Evolutionary conservation across 1,140 invertebrate genomes (phyloP).

Genomic region (Saxidomus purpurata): DNA sequence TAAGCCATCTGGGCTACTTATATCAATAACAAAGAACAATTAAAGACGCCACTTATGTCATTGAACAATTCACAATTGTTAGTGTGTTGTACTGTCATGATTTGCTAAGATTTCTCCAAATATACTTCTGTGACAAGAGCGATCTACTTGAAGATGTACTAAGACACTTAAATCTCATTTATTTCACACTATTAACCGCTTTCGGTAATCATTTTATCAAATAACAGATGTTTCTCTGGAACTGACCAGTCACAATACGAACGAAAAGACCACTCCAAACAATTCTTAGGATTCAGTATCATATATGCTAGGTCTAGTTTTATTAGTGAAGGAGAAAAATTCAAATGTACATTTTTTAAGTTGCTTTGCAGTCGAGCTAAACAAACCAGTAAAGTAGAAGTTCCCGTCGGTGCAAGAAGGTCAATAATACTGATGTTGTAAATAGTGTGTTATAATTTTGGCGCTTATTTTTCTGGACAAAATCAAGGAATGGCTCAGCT

Average conservation of each 20-base stretch:
- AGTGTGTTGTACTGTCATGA: conserved; percentile 40
- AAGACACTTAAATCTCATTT: conserved; percentile 4
- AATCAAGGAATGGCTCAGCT: not conserved
- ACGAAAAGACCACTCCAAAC: no score
- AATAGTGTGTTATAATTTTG: conserved; percentile 26
- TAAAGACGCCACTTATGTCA: conserved; percentile 55
- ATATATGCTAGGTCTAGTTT: no score
- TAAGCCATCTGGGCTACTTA: conserved; percentile 60
- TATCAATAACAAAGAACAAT: conserved; percentile 62
- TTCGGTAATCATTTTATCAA: conserved; percentile 25
- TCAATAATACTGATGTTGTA: no score
- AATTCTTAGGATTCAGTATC: no score
- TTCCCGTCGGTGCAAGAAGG: no score
- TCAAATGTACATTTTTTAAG: no score
- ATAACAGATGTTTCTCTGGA: conserved; percentile 10
- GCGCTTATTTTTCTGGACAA: conserved; percentile 9
- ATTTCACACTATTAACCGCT: conserved; percentile 36
- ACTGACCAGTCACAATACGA: not conserved
- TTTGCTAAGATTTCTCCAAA: conserved; percentile 24
- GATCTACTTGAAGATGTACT: conserved; percentile 32
- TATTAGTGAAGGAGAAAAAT: no score
- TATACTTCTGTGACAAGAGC: conserved; percentile 18
- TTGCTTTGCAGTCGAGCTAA: no score
- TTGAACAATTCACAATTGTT: conserved; percentile 60
- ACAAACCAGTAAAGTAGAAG: no score